Evolutionary conservation across 2,113 vertebrate genomes (phyloP).

Genomic region (Myrmecobius fasciatus): DNA sequence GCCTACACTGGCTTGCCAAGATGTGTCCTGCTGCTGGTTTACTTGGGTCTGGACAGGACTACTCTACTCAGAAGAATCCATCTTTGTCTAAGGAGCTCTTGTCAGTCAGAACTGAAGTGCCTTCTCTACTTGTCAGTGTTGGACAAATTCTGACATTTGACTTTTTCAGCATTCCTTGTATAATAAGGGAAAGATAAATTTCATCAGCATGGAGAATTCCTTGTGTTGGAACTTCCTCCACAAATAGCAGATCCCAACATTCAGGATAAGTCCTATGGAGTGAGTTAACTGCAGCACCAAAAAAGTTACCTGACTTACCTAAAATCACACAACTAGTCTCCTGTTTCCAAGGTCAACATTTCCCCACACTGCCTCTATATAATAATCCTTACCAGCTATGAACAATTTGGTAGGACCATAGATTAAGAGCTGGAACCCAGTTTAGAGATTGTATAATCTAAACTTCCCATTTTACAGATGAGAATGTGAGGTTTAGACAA

Average conservation of each 20-base stretch:
- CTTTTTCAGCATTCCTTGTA: not conserved
- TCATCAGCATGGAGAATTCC: not conserved
- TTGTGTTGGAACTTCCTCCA: not conserved
- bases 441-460: not conserved
- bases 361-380: not conserved
- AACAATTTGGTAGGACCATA: not conserved
- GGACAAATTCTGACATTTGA: not conserved
- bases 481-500: not conserved
- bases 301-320: not conserved
- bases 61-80: not conserved
- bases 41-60: not conserved
- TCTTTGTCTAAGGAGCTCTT: not conserved
- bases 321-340: not conserved
- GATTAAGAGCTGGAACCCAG: not conserved
- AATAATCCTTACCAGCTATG: not conserved
- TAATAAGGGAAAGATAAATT: not conserved
- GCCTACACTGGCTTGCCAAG: too few relatives aligned
- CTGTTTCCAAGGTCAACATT: not conserved
- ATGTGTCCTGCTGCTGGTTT: too few relatives aligned
- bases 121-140: not conserved
- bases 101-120: not conserved
- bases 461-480: not conserved
- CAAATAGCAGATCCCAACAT: not conserved
- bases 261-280: not conserved
- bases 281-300: not conserved